Base-by-base conservation (phyloP, 2,797 vertebrate species). In the Pipistrellus pipistrellus region DNA sequence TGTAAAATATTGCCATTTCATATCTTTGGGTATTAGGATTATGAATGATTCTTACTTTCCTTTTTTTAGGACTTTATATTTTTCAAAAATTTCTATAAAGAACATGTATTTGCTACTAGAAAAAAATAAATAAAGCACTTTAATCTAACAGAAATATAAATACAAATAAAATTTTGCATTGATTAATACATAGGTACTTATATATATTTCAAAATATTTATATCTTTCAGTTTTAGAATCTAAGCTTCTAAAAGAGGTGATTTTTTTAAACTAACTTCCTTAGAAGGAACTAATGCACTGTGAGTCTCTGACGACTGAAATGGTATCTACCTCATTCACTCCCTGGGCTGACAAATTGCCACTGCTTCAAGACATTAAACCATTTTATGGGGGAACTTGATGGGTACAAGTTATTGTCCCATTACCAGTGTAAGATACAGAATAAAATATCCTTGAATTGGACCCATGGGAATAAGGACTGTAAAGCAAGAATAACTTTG, bases 391-490 rank as follows among this genome's bases (percentile, higher is more conserved):
- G 78, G 77, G 72, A 84, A 85, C 77, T 95, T 95, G 96, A 97
- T 97, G 90, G 94, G 90, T 77, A 88, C 75, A 95, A 97, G 88
- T 96, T 96, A 95, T 94, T 94, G 91, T 59, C 62, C 91, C 90
- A 93, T 96, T 95, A 94, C 86, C 62, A 90, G 82, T 93, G 30
- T 73, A 92, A 90, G 96, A 96, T 77, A 97, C 82, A 93, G 93
- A 96, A 95, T 96, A 93, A 93, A 97, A 93, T 81, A 88, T 30
- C 62, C 72, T 92, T 92, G 72, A 73, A 72, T 96, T 48, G 72
- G 84, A 13, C 71, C 69, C 69, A 11, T 85, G 83, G 83, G 96
- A 96, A 75, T 87, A 78, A 90, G 27, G n/a, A 84, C 93, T 93
- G 55, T 97, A 91, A 96, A 51, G 51, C 62, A 88, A 94, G 84